Evolutionary conservation across 2,888 invertebrate genomes (phyloP), one percentile per base, ranked within the genome.

Genomic region (Mimachlamys varia): DNA sequence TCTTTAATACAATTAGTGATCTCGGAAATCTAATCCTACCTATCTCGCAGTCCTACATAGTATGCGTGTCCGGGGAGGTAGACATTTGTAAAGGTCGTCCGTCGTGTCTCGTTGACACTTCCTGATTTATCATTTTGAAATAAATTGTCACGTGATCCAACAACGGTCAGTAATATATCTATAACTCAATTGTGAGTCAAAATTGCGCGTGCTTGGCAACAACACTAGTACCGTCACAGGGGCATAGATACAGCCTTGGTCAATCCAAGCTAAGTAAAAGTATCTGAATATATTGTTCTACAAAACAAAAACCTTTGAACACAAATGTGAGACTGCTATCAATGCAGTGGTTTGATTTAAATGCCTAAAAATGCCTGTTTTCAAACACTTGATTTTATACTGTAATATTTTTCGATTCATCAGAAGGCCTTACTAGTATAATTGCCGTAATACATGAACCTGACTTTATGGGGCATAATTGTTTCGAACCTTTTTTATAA

Each of bases 101-200:
- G 1, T 33, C 76, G 76, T 27, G 76, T 33, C 76, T 15, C 2
- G 76, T 76, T 12, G 13, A 12, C 27, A 15, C 27, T 76, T 76
- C 76, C 76, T 76, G 76, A 76, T 76, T 33, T 13, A 76, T 33
- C 33, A 76, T 7, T 76, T 76, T 27, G 76, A 19, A 76, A 33
- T 76, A 0, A 76, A 76, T 76, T 76, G 76, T 76, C 76, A 76
- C 76, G 76, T 76, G 76, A 76, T 76, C 53, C 12, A 53, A 53
- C 53, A 53, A 2, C 10, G 76, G 13, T 76, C 13, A 33, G 76
- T 12, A 33, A 76, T 19, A 27, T 76, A 33, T 76, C 76, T 10
- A 76, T 76, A 76, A 76, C 27, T 12, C 13, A 76, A 76, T 76
- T 76, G 76, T 33, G 12, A 17, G 27, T 33, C 76, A 2, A n/a